phyloP scores from a whole-genome alignment of 2,888 invertebrate genomes.

The Entomobrya proxima region DNA sequence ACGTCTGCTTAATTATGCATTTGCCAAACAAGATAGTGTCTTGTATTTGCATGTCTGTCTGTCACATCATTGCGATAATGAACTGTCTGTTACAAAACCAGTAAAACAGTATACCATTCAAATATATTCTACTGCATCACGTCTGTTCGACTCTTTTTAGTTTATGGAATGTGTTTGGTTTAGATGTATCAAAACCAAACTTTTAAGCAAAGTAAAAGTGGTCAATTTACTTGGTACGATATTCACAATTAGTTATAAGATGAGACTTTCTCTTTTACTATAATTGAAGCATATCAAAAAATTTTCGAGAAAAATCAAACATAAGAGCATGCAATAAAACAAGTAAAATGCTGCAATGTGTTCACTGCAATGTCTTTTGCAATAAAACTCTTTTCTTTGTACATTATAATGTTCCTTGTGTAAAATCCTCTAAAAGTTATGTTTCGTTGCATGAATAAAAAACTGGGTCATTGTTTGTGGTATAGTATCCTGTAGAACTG shows the following conservation, averaged over 20 bases:
- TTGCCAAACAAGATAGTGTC: constrained; percentile 1
- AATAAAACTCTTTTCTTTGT: not conserved
- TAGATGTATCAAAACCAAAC: not conserved
- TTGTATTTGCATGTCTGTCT: not conserved
- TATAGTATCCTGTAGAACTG: not conserved
- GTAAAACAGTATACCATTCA: not conserved
- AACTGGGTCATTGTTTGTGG: not conserved
- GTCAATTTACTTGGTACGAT: not conserved
- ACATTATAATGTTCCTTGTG: not conserved
- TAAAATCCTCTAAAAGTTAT: not conserved
- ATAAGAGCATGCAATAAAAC: constrained; percentile 5
- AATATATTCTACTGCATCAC: too few species aligned
- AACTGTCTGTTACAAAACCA: not conserved
- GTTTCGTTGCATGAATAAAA: not conserved
- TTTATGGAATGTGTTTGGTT: too few species aligned
- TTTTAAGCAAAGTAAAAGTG: not conserved
- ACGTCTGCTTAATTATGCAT: constrained; percentile 5
- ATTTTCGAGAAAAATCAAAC: not conserved
- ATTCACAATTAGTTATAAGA: not conserved
- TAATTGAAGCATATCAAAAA: constrained; percentile 41
- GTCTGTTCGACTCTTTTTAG: too few species aligned
- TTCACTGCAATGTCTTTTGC: not conserved
- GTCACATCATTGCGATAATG: not conserved
- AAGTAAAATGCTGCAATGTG: not conserved
- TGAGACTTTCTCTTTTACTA: not conserved